phyloP scores from a whole-genome alignment of 2,113 vertebrate genomes.

The Ctenomys sociabilis region DNA sequence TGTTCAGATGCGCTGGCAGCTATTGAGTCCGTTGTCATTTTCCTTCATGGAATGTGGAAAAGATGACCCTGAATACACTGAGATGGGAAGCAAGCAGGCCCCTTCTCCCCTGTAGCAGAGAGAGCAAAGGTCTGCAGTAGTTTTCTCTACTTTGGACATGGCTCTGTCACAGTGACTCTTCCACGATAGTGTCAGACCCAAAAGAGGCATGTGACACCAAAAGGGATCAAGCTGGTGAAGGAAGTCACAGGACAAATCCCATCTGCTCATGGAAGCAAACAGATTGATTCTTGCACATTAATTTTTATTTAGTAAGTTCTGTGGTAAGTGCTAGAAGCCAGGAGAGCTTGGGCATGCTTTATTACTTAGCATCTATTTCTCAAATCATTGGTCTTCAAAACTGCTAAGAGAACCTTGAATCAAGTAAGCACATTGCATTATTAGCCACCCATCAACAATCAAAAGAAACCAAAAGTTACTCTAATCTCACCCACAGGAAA shows the following conservation, averaged over 20 bases:
- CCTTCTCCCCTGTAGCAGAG: neutral
- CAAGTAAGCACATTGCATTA: neutral
- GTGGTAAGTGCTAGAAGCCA: neutral
- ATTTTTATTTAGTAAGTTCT: slow-evolving; percentile 3
- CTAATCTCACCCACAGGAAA: neutral
- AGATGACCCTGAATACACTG: neutral
- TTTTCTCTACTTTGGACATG: neutral
- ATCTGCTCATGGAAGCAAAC: neutral
- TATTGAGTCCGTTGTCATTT: neutral
- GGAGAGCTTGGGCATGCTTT: neutral
- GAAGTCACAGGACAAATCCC: neutral
- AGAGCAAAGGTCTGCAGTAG: neutral
- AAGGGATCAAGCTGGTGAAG: neutral
- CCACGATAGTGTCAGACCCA: neutral
- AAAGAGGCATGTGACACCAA: neutral
- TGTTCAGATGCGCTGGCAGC: neutral
- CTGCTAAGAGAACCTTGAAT: slow-evolving; percentile 19
- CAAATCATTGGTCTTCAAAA: neutral
- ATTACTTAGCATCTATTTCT: slow-evolving; percentile 18
- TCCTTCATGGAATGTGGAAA: neutral
- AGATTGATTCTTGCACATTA: neutral
- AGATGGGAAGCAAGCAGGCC: neutral
- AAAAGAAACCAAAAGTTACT: neutral
- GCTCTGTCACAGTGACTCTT: neutral
- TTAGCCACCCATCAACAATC: neutral